Percentiles rank a stretch among this genome's conserved stretches.
Evolutionary conservation across 2,797 vertebrate genomes (phyloP).

Genomic region (Adelosebastes latens): DNA sequence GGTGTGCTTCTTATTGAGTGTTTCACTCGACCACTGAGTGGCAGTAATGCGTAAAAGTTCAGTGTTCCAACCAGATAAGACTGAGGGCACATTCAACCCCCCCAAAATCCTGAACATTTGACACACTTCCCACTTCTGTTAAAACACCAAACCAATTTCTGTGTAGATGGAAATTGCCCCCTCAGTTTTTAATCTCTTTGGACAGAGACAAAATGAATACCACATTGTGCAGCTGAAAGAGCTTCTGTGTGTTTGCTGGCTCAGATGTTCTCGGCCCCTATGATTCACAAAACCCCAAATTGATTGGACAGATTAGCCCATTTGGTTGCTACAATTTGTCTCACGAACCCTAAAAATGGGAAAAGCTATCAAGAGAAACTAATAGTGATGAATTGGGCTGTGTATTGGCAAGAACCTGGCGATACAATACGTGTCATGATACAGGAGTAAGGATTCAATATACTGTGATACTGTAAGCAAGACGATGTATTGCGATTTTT

Average conservation of each 20-base stretch:
- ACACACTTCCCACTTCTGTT: background rate
- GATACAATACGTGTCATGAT: no score
- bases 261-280: background rate
- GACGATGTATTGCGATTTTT: no score
- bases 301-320: background rate
- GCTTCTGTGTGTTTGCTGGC: background rate
- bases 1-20: background rate
- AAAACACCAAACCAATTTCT: background rate
- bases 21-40: constrained; percentile 25
- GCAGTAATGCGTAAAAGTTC: constrained; percentile 12
- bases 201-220: background rate
- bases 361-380: background rate
- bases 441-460: no score
- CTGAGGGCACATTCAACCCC: background rate
- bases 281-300: background rate
- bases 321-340: background rate
- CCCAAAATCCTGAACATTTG: background rate
- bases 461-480: no score
- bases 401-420: no score
- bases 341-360: background rate
- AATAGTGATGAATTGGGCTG: background rate
- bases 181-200: background rate
- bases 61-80: background rate
- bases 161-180: background rate
- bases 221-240: background rate